These are phyloP conservation scores for Dicyrtomina minuta DNA, from an alignment of 2,888 invertebrate genomes.

Conservation along the genomic window DNA sequence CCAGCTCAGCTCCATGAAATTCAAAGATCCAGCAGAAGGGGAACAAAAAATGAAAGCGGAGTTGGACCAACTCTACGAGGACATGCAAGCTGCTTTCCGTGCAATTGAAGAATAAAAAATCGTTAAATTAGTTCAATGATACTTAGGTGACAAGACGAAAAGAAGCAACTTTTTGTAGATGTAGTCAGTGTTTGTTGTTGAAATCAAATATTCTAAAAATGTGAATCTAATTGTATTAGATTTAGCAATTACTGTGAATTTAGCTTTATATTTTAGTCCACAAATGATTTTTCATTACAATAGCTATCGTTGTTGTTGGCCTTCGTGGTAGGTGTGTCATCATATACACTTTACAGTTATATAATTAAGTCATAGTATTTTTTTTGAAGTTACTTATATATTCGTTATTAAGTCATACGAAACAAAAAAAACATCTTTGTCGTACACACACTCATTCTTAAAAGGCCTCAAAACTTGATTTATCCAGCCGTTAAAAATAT, in stretches of 20 bases:
- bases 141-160: not conserved
- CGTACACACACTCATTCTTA: constrained; percentile 8
- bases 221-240: constrained; percentile 11
- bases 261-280: constrained; percentile 14
- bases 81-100: constrained; percentile 95
- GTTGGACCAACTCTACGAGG: constrained; percentile 94
- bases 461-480: constrained; percentile 8
- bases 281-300: not conserved
- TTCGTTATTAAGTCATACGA: not conserved
- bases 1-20: constrained; percentile 98
- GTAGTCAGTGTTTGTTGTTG: constrained; percentile 12
- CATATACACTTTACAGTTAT: not conserved
- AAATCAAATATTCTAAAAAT: constrained; percentile 1
- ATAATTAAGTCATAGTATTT: not conserved
- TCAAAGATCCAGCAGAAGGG: constrained; percentile 99
- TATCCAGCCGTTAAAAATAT: not conserved
- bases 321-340: not conserved
- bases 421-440: not conserved
- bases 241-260: constrained; percentile 19
- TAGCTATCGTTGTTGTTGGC: not conserved
- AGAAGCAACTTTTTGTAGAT: constrained; percentile 16
- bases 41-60: constrained; percentile 96
- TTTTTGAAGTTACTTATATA: not conserved
- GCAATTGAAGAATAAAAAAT: constrained; percentile 89
- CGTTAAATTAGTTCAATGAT: not conserved